Base-by-base conservation (phyloP, 1,140 invertebrate species). In the Arion vulgaris region DNA sequence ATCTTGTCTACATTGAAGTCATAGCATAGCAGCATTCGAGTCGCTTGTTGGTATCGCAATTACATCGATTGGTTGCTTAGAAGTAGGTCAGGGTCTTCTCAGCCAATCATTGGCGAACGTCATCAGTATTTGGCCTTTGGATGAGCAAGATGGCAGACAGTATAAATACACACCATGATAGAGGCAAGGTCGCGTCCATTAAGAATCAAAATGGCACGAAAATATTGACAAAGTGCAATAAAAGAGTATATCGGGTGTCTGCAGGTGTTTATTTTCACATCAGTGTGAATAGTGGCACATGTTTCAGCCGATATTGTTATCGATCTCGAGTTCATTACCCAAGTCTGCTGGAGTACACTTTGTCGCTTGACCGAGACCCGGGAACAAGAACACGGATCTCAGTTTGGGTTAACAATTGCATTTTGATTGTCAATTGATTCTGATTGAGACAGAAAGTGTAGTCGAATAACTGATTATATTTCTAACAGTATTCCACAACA, bases 111-210 rank as follows among this genome's bases (percentile, higher is more conserved):
- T 73, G 80, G n/a, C 68, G 71, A 83, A 84, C 69, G 68, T 41
- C 39, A 49, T 66, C 69, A 81, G 85, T 86, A 88, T 88, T 89
- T 87, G 83, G 86, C 73, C 78, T 85, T 82, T 83, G 84, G 71
- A 86, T 75, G 79, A 87, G 85, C 87, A 91, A 90, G 87, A 91
- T 90, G 90, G 90, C 89, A 87, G 90, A 86, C 90, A 91, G 89
- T 91, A 91, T 91, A 91, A 90, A 91, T 88, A 87, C 85, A 87
- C 83, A 86, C 77, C 85, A 83, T 85, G 87, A 83, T 82, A 81
- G 66, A 85, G 71, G 79, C 86, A 84, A 79, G 84, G 86, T 84
- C 83, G 82, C 72, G 78, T 66, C 78, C 80, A 83, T 62, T 74
- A 82, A 75, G 57, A 81, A 76, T 76, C 51, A 51, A 81, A 69